Conservation (phyloP, 2,888 invertebrate species). For the Palloptera scutellata region DNA sequence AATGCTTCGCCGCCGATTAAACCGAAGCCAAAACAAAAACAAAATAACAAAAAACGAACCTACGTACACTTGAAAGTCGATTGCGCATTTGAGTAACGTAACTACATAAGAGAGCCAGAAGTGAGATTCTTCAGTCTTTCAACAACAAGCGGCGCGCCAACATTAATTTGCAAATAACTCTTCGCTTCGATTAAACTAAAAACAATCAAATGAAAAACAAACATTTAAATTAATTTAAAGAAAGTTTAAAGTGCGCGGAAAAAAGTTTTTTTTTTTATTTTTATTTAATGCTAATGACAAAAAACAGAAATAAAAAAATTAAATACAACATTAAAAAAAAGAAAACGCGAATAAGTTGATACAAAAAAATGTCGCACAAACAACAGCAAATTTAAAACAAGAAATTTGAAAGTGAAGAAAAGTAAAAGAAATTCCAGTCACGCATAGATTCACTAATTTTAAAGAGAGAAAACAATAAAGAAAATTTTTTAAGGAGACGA, state of each 20-base stretch:
- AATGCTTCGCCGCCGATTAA: too few relatives aligned
- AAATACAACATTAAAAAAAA: background rate
- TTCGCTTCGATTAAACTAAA: background rate
- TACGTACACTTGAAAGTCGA: too few relatives aligned
- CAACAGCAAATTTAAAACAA: too few relatives aligned
- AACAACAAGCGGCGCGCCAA: constrained; percentile 37
- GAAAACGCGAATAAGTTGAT: too few relatives aligned
- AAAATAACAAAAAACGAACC: too few relatives aligned
- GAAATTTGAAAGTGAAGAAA: too few relatives aligned
- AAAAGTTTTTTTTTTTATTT: background rate
- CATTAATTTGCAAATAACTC: constrained; percentile 15
- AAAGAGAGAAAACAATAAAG: background rate
- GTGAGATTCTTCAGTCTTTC: constrained; percentile 36
- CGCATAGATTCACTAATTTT: background rate
- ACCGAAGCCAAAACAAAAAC: too few relatives aligned
- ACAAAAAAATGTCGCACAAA: too few relatives aligned
- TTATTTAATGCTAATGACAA: background rate
- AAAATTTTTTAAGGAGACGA: too few relatives aligned
- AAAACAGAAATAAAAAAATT: background rate
- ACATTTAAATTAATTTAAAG: background rate
- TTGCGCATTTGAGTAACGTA: constrained; percentile 4
- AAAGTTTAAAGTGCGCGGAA: background rate
- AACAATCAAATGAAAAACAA: constrained; percentile 8
- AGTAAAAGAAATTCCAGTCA: background rate
- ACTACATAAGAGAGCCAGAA: constrained; percentile 39